phyloP scores from a whole-genome alignment of 2,888 invertebrate genomes.

The Galeopsomyia nigrocyanea region DNA sequence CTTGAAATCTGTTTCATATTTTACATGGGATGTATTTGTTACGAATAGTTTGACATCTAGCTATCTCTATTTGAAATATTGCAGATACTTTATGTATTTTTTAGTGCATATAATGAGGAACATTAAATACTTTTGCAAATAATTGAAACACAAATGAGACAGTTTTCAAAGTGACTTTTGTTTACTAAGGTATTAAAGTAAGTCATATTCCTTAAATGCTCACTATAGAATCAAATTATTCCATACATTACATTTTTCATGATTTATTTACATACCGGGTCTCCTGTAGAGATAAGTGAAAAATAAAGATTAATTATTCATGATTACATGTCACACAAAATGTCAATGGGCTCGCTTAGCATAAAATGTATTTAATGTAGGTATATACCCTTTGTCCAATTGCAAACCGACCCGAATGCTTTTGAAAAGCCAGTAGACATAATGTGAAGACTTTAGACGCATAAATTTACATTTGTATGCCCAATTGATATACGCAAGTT shows the following conservation, averaged over 20 bases:
- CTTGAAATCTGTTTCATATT: background rate
- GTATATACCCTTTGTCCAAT: background rate
- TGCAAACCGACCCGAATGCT: background rate
- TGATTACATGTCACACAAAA: conserved; percentile 12
- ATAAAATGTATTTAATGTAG: conserved; percentile 6
- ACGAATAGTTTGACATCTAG: background rate
- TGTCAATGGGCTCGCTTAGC: conserved; percentile 9
- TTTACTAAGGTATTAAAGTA: too few relatives aligned
- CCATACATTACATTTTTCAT: conserved; percentile 2
- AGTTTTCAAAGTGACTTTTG: too few relatives aligned
- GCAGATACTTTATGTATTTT: background rate
- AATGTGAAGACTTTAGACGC: conserved; percentile 8
- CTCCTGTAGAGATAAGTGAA: conserved; percentile 2
- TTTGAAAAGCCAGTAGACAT: conserved; percentile 17
- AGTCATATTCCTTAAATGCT: too few relatives aligned
- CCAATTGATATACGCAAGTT: conserved; percentile 2
- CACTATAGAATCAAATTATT: background rate
- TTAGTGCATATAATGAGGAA: background rate
- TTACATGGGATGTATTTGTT: background rate
- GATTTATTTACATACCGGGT: conserved; percentile 10
- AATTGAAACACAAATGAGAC: too few relatives aligned
- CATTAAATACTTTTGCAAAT: background rate
- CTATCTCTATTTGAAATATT: background rate
- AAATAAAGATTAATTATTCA: conserved; percentile 36
- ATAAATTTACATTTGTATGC: conserved; percentile 36